These are phyloP conservation scores for Borostomias antarcticus DNA, from an alignment of 2,797 vertebrate genomes.

Conservation along the genomic window DNA sequence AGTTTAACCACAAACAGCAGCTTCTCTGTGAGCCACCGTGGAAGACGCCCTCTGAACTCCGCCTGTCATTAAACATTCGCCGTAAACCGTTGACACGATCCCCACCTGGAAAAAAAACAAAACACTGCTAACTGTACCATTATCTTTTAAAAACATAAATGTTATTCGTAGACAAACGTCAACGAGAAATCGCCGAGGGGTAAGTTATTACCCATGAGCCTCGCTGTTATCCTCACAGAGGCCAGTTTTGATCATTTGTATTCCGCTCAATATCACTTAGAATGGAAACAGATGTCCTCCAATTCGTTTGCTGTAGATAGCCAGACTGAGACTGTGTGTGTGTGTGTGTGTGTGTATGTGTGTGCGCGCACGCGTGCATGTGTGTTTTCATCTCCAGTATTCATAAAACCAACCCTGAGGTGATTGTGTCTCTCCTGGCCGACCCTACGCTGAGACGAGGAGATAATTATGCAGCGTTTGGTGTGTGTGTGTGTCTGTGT, in stretches of 20 bases:
- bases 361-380: not conserved
- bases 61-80: too few species aligned
- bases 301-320: constrained; percentile 35
- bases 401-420: constrained; percentile 13
- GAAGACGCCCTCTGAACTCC: too few species aligned
- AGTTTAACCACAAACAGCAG: constrained; percentile 40
- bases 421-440: constrained; percentile 19
- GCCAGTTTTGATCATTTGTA: constrained; percentile 38
- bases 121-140: not conserved
- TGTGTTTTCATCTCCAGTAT: not conserved
- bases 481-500: constrained; percentile 4
- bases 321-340: constrained; percentile 5
- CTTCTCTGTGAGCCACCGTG: too few species aligned
- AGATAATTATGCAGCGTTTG: constrained; percentile 46
- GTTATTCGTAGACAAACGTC: constrained; percentile 37
- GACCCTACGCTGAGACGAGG: constrained; percentile 42
- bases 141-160: constrained; percentile 23
- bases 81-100: not conserved
- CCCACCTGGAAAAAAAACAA: not conserved
- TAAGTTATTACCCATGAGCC: constrained; percentile 46
- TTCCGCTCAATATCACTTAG: constrained; percentile 46
- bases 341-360: not conserved
- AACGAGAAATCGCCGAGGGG: constrained; percentile 12
- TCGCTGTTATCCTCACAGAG: constrained; percentile 22
- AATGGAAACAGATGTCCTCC: constrained; percentile 49